These are phyloP conservation scores for Sternotherus odoratus DNA, from an alignment of 2,797 vertebrate genomes.

Conservation along the genomic window DNA sequence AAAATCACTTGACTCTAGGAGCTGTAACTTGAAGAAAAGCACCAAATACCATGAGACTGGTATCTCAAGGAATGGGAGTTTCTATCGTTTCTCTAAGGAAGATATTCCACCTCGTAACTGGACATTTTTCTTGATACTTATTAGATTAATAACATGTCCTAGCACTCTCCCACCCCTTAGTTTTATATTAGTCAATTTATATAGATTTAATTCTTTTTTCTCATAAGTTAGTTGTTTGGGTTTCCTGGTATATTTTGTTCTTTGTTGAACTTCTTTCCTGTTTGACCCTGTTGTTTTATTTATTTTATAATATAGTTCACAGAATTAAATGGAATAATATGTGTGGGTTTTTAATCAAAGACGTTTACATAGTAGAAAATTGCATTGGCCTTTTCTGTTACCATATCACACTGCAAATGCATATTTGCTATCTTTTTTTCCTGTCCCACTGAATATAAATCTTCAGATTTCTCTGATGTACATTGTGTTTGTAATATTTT, in stretches of 20 bases:
- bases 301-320: neutral
- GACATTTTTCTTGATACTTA: neutral
- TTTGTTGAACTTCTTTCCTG: neutral
- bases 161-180: neutral
- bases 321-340: neutral
- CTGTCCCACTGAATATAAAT: neutral
- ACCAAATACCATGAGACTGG: too few species aligned
- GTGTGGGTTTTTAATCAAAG: neutral
- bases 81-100: neutral
- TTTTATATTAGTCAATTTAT: neutral
- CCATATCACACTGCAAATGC: neutral
- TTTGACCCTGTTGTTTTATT: neutral
- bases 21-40: too few species aligned
- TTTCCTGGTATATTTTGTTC: neutral
- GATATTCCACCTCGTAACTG: neutral
- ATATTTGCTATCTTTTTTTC: neutral
- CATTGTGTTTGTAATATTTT: neutral
- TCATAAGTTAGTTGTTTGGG: neutral
- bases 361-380: neutral
- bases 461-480: neutral
- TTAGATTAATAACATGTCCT: too few species aligned
- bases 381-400: neutral
- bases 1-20: neutral
- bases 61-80: neutral
- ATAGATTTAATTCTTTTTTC: neutral